Percentiles rank a stretch among this genome's conserved stretches.
Conservation (phyloP, 2,113 vertebrate species). For the Ailuropoda melanoleuca region DNA sequence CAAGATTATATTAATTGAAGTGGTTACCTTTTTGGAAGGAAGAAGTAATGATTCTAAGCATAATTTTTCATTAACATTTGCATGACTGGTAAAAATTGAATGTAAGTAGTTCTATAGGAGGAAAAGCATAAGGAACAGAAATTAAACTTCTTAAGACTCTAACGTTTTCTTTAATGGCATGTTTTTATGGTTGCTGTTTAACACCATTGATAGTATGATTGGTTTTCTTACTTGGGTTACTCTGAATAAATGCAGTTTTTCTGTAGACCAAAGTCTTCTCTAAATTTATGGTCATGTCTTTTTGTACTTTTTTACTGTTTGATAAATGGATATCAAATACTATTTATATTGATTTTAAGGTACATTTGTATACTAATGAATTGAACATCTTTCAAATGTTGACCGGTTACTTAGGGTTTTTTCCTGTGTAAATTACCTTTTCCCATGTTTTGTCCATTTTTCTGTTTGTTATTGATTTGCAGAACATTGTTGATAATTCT, state of each 20-base stretch:
- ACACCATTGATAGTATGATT: background rate
- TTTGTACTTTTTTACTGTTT: slow-evolving; percentile 1
- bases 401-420: background rate
- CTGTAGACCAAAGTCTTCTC: background rate
- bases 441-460: background rate
- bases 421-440: background rate
- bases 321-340: background rate
- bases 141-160: background rate
- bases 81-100: background rate
- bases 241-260: background rate
- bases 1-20: background rate
- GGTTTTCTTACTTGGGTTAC: background rate
- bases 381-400: slow-evolving; percentile 17
- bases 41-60: background rate
- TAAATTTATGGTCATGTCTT: background rate
- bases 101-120: background rate
- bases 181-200: background rate
- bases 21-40: background rate
- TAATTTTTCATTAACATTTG: slow-evolving; percentile 29
- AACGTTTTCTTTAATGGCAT: slow-evolving; percentile 7
- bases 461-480: background rate
- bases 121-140: slow-evolving; percentile 1
- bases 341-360: background rate
- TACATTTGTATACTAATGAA: background rate
- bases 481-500: background rate